These are phyloP conservation scores for Glyphotaelius pellucidus DNA, from an alignment of 2,888 invertebrate genomes.

Conservation along the genomic window DNA sequence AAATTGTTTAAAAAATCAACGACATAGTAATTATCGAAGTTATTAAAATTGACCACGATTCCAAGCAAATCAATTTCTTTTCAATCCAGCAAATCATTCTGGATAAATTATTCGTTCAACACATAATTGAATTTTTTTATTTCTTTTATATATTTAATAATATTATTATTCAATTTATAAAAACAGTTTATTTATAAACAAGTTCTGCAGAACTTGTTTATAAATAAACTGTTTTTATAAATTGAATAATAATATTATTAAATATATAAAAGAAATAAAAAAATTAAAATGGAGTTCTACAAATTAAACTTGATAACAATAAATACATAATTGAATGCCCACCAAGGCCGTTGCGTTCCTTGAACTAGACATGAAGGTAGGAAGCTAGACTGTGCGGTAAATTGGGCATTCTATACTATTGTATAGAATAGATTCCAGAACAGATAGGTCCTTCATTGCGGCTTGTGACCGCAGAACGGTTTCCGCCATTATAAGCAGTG, in stretches of 20 bases:
- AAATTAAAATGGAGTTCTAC: no score
- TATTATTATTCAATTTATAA: no score
- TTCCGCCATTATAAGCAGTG: background rate
- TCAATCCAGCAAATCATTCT: background rate
- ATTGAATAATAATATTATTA: no score
- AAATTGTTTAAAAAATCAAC: background rate
- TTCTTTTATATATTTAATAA: no score
- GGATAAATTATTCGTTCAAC: background rate
- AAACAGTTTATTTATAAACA: no score
- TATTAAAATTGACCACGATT: background rate
- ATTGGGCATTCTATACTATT: background rate
- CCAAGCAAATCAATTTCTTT: background rate
- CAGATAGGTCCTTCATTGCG: slow-evolving; percentile 6
- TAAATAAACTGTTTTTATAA: no score
- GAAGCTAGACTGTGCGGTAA: background rate
- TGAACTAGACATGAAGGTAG: background rate
- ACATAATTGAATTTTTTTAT: no score
- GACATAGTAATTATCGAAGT: background rate
- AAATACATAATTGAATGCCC: background rate
- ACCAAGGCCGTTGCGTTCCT: background rate
- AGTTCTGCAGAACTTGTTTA: no score
- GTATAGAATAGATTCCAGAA: background rate
- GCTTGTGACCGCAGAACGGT: slow-evolving; percentile 5
- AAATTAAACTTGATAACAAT: no score
- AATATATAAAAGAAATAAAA: no score